Conservation (phyloP, 2,113 vertebrate species). For the Alces alces region DNA sequence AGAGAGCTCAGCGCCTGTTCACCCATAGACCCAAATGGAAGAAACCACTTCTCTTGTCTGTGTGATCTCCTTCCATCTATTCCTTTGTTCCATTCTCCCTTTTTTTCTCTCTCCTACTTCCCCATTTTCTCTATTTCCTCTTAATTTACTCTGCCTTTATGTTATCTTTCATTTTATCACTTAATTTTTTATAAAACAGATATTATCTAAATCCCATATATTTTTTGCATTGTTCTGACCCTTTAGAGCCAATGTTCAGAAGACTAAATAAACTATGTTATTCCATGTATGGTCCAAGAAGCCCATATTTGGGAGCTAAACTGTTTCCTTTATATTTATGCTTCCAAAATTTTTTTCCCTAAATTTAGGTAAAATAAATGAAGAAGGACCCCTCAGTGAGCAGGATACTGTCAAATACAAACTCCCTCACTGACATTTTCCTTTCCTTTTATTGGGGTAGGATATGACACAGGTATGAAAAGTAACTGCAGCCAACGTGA, state of each 20-base stretch:
- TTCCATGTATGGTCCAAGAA: background rate
- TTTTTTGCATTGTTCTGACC: background rate
- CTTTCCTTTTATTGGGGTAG: background rate
- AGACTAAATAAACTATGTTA: background rate
- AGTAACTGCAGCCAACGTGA: background rate
- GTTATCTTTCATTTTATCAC: background rate
- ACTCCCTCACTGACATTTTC: background rate
- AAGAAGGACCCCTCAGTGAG: background rate
- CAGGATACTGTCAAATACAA: background rate
- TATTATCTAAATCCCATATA: background rate
- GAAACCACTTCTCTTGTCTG: background rate
- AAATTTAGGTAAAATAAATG: background rate
- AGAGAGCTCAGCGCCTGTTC: background rate
- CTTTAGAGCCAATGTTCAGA: background rate
- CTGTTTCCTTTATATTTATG: background rate
- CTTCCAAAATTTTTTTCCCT: background rate
- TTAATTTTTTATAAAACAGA: background rate
- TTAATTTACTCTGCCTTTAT: background rate
- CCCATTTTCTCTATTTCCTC: background rate
- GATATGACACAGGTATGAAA: slow-evolving; percentile 21
- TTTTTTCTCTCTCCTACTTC: background rate
- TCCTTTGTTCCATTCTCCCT: background rate
- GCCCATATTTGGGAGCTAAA: background rate
- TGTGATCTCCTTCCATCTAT: accelerated
- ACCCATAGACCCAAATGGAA: accelerated